These are phyloP conservation scores for Himalopsyche japonica DNA, from an alignment of 2,888 invertebrate species.

Conservation along the genomic window DNA sequence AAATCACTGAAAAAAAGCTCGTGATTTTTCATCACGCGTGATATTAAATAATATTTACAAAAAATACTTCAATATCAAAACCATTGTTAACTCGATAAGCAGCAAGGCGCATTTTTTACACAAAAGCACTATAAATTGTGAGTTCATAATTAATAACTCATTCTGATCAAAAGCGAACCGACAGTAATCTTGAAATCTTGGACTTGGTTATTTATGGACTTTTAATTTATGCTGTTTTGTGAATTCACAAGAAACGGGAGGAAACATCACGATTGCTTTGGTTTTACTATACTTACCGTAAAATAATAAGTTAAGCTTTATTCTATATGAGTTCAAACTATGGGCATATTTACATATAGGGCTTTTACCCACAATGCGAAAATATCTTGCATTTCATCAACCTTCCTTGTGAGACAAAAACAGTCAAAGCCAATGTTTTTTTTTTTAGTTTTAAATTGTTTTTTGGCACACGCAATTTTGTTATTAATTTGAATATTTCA, in stretches of 20 bases:
- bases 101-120: no score
- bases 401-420: no score
- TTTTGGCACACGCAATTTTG: no score
- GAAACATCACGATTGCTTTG: background rate
- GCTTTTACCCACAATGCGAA: background rate
- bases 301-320: background rate
- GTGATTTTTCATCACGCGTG: no score
- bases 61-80: no score
- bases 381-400: background rate
- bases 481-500: no score
- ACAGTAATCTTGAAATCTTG: background rate
- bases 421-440: no score
- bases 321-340: background rate
- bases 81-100: no score
- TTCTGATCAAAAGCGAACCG: background rate
- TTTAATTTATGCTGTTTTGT: background rate
- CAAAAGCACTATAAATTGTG: no score
- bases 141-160: background rate
- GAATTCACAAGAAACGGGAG: background rate
- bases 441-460: no score
- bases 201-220: background rate
- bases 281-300: background rate
- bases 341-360: background rate
- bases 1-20: no score
- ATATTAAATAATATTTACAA: no score